Conservation (phyloP, 2,888 invertebrate species). For the Alentia gelatinosa region DNA sequence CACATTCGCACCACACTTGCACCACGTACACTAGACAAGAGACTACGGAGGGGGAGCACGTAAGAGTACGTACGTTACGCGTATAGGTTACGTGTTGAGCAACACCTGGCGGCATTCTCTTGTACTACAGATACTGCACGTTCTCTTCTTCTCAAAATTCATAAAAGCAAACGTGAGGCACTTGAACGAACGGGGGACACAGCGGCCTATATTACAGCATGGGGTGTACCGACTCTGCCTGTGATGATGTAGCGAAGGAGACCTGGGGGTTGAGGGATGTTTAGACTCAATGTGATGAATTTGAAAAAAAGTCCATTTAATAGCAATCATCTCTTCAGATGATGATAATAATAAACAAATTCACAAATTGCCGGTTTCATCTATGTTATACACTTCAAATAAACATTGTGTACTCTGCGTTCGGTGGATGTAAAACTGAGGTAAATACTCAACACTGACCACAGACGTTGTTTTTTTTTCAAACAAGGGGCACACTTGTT, state of each 20-base stretch:
- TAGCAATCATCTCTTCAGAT: too few relatives aligned
- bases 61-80: not conserved
- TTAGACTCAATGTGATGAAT: too few relatives aligned
- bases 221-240: not conserved
- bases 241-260: not conserved
- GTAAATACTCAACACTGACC: not conserved
- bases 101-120: conserved; percentile 8
- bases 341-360: too few relatives aligned
- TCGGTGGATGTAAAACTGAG: not conserved
- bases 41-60: not conserved
- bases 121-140: not conserved
- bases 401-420: too few relatives aligned
- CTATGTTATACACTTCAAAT: too few relatives aligned
- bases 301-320: too few relatives aligned
- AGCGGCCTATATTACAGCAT: not conserved
- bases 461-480: too few relatives aligned
- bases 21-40: conserved; percentile 37
- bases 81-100: not conserved
- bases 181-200: not conserved
- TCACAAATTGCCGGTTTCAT: too few relatives aligned
- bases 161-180: not conserved
- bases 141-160: not conserved
- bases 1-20: conserved; percentile 36
- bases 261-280: not conserved
- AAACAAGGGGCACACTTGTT: too few relatives aligned